phyloP scores from a whole-genome alignment of 2,113 vertebrate species.

The Esox niger region DNA sequence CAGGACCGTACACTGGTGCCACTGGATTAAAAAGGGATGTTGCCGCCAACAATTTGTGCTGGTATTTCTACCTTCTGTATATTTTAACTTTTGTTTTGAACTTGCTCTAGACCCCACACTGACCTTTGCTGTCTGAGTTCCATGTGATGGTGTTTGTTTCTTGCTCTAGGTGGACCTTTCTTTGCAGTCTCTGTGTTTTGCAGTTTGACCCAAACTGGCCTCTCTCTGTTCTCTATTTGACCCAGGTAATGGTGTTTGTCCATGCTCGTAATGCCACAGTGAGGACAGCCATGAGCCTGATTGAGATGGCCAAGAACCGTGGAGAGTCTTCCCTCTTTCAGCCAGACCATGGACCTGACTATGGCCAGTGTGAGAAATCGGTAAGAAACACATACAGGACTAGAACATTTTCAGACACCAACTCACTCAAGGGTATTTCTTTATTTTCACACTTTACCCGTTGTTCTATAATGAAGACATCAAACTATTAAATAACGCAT shows the following conservation, averaged over 20 bases:
- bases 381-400: slow-evolving; percentile 55
- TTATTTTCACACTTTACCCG: too few relatives aligned
- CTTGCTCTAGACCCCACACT: too few relatives aligned
- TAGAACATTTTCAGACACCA: too few relatives aligned
- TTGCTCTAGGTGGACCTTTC: too few relatives aligned
- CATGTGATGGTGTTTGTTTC: neutral
- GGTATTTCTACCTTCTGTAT: neutral
- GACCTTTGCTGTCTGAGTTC: neutral
- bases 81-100: neutral
- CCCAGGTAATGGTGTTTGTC: slow-evolving; percentile 97
- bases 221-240: neutral
- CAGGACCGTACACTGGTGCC: neutral
- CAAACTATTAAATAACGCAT: too few relatives aligned
- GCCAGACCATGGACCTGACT: slow-evolving; percentile 82
- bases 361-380: slow-evolving; percentile 95
- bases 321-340: slow-evolving; percentile 86
- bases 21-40: too few relatives aligned
- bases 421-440: too few relatives aligned
- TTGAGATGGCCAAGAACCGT: slow-evolving; percentile 92
- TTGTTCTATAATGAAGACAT: too few relatives aligned
- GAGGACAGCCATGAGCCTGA: slow-evolving; percentile 89
- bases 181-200: too few relatives aligned
- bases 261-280: slow-evolving; percentile 96
- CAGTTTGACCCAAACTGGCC: neutral
- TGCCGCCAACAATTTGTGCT: neutral